phyloP scores from a whole-genome alignment of 2,888 invertebrate genomes.

The Lasioglossum morio region DNA sequence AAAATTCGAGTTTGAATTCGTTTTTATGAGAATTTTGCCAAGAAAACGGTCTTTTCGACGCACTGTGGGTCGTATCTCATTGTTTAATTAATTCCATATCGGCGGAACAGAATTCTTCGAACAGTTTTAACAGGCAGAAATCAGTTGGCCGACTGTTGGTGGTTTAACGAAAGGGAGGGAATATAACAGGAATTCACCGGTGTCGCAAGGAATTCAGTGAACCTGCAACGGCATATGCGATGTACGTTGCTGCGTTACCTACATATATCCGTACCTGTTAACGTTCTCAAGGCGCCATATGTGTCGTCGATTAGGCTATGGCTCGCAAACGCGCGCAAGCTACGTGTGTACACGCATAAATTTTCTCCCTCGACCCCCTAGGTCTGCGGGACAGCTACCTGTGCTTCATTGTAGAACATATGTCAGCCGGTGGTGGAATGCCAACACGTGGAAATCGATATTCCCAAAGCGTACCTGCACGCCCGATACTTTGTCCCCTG shows the following conservation, averaged over 20 bases:
- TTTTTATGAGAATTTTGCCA: neutral
- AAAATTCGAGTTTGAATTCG: neutral
- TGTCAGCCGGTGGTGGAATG: slow-evolving; percentile 71
- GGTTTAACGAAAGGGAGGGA: neutral
- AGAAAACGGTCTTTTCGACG: too few relatives aligned
- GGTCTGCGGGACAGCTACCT: slow-evolving; percentile 54
- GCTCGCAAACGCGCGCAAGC: slow-evolving; percentile 63
- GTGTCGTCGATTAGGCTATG: slow-evolving; percentile 61
- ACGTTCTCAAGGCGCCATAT: slow-evolving; percentile 58
- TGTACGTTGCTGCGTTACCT: slow-evolving; percentile 64
- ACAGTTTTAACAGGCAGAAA: slow-evolving; percentile 11
- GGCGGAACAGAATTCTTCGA: slow-evolving; percentile 5
- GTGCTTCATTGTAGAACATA: slow-evolving; percentile 70
- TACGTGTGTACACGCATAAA: slow-evolving; percentile 45
- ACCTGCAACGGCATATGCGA: slow-evolving; percentile 72
- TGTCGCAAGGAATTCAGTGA: slow-evolving; percentile 56
- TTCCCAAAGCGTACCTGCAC: slow-evolving; percentile 68
- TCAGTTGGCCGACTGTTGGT: neutral
- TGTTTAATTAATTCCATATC: slow-evolving; percentile 19
- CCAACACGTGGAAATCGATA: slow-evolving; percentile 80
- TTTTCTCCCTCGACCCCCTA: slow-evolving; percentile 57
- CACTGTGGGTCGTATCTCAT: neutral
- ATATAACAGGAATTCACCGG: slow-evolving; percentile 36
- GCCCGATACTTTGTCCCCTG: neutral
- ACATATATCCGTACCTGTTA: slow-evolving; percentile 56